Conservation (phyloP, 2,888 invertebrate species). For the Drosophila algonquin region DNA sequence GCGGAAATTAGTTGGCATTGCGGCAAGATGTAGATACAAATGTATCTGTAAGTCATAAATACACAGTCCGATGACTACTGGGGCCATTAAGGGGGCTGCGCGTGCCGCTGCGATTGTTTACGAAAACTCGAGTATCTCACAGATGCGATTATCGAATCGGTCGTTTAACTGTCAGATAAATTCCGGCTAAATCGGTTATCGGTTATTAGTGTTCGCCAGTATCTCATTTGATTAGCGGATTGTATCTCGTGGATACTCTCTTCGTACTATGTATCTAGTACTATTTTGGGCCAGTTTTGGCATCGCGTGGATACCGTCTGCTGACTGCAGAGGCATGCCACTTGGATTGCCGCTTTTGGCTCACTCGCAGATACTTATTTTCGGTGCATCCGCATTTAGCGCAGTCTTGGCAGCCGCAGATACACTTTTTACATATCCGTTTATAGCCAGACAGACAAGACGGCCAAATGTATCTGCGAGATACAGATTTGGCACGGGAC, state of each 20-base stretch:
- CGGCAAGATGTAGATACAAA: conserved; percentile 40
- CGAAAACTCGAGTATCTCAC: conserved; percentile 8
- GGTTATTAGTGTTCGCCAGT: conserved; percentile 19
- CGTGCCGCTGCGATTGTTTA: conserved; percentile 47
- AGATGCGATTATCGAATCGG: conserved; percentile 47
- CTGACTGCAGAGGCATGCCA: not conserved
- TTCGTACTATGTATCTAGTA: too few relatives aligned
- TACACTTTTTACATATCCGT: conserved; percentile 15
- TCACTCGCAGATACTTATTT: conserved; percentile 39
- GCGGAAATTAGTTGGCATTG: conserved; percentile 76
- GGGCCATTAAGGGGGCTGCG: conserved; percentile 14
- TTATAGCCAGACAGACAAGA: conserved; percentile 9
- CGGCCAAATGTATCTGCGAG: not conserved
- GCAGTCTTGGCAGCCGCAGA: conserved; percentile 34
- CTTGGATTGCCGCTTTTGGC: conserved; percentile 25
- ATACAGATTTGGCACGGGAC: not conserved
- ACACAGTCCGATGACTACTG: conserved; percentile 40
- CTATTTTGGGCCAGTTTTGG: conserved; percentile 14
- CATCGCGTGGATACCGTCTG: not conserved
- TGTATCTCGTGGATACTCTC: not conserved
- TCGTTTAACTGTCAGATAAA: conserved; percentile 69
- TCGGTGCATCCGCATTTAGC: conserved; percentile 51
- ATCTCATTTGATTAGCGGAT: not conserved
- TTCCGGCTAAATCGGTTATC: conserved; percentile 30
- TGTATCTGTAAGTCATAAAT: conserved; percentile 59